phyloP scores from a whole-genome alignment of 2,888 invertebrate species.

The Ophion costatus region DNA sequence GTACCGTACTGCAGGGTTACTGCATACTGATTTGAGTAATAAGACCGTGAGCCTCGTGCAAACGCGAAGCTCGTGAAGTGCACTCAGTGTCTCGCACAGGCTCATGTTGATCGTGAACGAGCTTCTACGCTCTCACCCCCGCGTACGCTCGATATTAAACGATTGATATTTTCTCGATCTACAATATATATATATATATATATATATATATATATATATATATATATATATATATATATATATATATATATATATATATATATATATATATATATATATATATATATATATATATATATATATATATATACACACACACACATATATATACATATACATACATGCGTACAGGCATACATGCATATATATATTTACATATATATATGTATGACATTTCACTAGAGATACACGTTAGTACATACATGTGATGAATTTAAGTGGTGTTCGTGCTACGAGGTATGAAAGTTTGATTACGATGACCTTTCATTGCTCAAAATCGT shows the following conservation, averaged over 20 bases:
- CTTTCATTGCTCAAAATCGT: background rate
- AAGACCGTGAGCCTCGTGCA: conserved; percentile 21
- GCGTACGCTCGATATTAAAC: background rate
- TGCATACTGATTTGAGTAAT: conserved; percentile 28
- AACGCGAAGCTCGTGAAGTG: conserved; percentile 44
- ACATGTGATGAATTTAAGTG: background rate
- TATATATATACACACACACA: background rate
- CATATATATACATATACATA: background rate
- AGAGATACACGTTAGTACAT: background rate
- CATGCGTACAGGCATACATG: too few species aligned
- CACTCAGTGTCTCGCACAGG: conserved; percentile 47
- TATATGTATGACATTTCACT: conserved; percentile 2
- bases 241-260: background rate
- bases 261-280: background rate
- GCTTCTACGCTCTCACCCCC: conserved; percentile 15
- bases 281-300: background rate
- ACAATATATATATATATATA: background rate
- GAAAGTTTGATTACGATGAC: background rate
- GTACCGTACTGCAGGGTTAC: conserved; percentile 7
- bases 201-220: background rate
- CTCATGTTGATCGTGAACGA: conserved; percentile 36
- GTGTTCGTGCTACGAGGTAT: background rate
- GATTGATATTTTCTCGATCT: conserved; percentile 11
- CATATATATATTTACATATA: too few species aligned
- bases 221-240: background rate